Conservation (phyloP, 2,888 invertebrate species). For the Neelides folsomi region DNA sequence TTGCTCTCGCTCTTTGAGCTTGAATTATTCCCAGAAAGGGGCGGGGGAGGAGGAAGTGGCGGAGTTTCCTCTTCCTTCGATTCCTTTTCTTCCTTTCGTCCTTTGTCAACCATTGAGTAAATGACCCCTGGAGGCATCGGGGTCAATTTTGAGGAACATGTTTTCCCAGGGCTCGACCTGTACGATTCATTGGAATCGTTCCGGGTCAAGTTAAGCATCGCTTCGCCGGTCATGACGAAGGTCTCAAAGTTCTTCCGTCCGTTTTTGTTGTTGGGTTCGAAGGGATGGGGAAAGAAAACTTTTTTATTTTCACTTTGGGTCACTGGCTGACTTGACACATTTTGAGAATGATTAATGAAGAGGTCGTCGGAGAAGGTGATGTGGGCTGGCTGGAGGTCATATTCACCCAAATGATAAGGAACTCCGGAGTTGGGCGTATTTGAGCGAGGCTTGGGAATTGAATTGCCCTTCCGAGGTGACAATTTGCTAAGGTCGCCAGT, state of each 20-base stretch:
- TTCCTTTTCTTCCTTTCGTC: constrained; percentile 1
- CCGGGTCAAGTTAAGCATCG: constrained; percentile 80
- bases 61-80: constrained; percentile 11
- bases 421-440: too few relatives aligned
- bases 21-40: constrained; percentile 10
- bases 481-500: not conserved
- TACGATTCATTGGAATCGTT: constrained; percentile 28
- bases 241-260: constrained; percentile 55
- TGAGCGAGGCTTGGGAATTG: too few relatives aligned
- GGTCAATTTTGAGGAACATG: constrained; percentile 25
- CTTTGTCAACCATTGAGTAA: not conserved
- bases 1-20: constrained; percentile 16
- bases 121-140: constrained; percentile 22
- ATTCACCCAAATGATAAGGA: too few relatives aligned
- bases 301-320: not conserved
- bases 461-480: not conserved
- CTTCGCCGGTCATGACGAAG: constrained; percentile 95
- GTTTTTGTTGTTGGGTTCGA: constrained; percentile 21
- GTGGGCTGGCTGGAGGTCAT: constrained; percentile 10
- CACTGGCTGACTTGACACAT: not conserved
- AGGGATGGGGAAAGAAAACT: not conserved
- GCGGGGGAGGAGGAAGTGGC: constrained; percentile 30
- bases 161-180: constrained; percentile 28
- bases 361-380: constrained; percentile 31
- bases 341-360: constrained; percentile 30